These are phyloP conservation scores for Idaea aversata DNA, from an alignment of 2,888 invertebrate species.

Conservation along the genomic window DNA sequence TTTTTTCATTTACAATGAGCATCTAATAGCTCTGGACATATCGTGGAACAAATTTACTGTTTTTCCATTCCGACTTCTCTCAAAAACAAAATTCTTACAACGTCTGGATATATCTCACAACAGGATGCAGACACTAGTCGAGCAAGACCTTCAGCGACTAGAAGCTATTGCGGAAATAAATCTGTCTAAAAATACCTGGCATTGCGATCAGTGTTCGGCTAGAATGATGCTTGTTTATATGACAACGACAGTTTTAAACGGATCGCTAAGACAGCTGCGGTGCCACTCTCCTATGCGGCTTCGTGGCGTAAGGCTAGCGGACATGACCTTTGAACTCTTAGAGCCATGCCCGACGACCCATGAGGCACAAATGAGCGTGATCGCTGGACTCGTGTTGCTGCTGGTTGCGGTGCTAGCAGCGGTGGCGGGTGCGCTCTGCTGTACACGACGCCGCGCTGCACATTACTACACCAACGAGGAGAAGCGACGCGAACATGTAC, in stretches of 20 bases:
- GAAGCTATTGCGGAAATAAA: slow-evolving; percentile 78
- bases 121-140: slow-evolving; percentile 82
- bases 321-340: slow-evolving; percentile 53
- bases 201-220: slow-evolving; percentile 84
- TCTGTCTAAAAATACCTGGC: slow-evolving; percentile 84
- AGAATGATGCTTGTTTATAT: slow-evolving; percentile 79
- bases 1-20: slow-evolving; percentile 80
- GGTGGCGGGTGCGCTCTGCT: slow-evolving; percentile 81
- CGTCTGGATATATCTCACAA: slow-evolving; percentile 88
- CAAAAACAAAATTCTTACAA: slow-evolving; percentile 79
- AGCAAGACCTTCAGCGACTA: slow-evolving; percentile 77
- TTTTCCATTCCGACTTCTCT: slow-evolving; percentile 79
- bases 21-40: slow-evolving; percentile 84
- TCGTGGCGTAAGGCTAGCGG: slow-evolving; percentile 61
- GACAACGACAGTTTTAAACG: slow-evolving; percentile 76
- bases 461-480: slow-evolving; percentile 91
- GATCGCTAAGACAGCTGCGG: slow-evolving; percentile 71
- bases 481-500: slow-evolving; percentile 69
- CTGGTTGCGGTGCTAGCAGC: slow-evolving; percentile 71
- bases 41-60: slow-evolving; percentile 85
- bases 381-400: slow-evolving; percentile 68
- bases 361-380: slow-evolving; percentile 80
- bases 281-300: slow-evolving; percentile 81
- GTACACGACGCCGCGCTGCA: slow-evolving; percentile 85
- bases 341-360: slow-evolving; percentile 72